A percentile compares a stretch with the other conserved stretches of the same genome.
Conservation (phyloP, 1,140 invertebrate genomes). For the Penaeus indicus region DNA sequence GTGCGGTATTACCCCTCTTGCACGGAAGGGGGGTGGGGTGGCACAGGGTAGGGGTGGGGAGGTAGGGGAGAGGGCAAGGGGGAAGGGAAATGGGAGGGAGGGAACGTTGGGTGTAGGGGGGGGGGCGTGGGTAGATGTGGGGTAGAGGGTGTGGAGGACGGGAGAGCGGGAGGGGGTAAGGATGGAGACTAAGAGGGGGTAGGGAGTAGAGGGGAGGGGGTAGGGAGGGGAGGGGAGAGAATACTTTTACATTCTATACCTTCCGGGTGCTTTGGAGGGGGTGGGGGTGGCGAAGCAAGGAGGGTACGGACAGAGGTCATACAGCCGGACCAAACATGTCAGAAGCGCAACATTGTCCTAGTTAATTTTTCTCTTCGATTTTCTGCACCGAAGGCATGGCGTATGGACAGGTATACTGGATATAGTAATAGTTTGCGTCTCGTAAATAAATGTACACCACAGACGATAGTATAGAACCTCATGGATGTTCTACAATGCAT, state of each 20-base stretch:
- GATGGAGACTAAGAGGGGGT: neutral
- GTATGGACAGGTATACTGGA: no score
- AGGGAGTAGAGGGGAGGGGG: neutral
- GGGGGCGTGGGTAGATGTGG: no score
- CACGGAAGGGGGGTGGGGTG: neutral
- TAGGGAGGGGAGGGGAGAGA: neutral
- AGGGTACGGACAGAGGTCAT: neutral
- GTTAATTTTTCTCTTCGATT: no score
- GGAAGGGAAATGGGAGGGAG: neutral
- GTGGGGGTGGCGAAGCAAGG: neutral
- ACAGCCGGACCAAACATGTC: neutral
- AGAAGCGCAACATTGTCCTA: no score
- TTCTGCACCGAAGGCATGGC: no score
- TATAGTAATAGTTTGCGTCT: no score
- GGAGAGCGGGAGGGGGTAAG: neutral
- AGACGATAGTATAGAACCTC: no score
- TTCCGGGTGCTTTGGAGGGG: neutral
- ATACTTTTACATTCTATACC: no score
- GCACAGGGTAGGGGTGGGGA: neutral
- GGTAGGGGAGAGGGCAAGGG: neutral
- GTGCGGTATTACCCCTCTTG: neutral
- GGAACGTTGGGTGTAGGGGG: neutral
- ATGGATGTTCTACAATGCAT: no score
- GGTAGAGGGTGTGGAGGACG: neutral
- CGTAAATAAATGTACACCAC: no score